These are phyloP conservation scores for Botia almorhae DNA, from an alignment of 2,797 vertebrate genomes.

Conservation along the genomic window DNA sequence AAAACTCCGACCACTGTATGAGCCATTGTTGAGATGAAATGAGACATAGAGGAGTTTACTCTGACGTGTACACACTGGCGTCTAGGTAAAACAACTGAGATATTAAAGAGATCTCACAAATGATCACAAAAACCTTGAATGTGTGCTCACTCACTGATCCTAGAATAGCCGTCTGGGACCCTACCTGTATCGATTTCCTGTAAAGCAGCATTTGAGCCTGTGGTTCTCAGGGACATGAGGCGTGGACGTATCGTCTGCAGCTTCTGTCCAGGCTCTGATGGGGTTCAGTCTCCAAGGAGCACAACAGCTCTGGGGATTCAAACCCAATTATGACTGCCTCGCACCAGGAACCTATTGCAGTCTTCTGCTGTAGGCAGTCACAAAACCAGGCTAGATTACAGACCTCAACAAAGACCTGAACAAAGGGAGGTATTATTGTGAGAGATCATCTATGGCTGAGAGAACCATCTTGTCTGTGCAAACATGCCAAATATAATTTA, in stretches of 20 bases:
- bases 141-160: constrained; percentile 33
- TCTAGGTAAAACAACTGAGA: background rate
- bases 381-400: constrained; percentile 32
- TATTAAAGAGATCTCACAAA: background rate
- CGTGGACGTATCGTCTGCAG: constrained; percentile 42
- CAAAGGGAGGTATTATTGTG: background rate
- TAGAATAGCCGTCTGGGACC: constrained; percentile 28
- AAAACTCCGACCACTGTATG: too few species aligned
- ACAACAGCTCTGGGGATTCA: constrained; percentile 40
- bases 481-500: constrained; percentile 41
- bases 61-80: background rate
- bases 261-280: constrained; percentile 39
- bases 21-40: too few species aligned
- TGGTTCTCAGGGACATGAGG: constrained; percentile 11
- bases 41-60: background rate
- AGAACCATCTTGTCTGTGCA: constrained; percentile 33
- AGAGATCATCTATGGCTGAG: constrained; percentile 30
- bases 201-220: constrained; percentile 36
- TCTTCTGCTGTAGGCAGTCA: background rate
- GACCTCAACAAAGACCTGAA: constrained; percentile 19
- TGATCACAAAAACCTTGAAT: constrained; percentile 1
- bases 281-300: constrained; percentile 31
- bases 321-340: constrained; percentile 49
- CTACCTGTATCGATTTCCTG: constrained; percentile 36
- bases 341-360: constrained; percentile 35